A percentile compares a stretch with the other conserved stretches of the same genome.
phyloP scores from a whole-genome alignment of 2,888 invertebrate species.

The Seira musarum region DNA sequence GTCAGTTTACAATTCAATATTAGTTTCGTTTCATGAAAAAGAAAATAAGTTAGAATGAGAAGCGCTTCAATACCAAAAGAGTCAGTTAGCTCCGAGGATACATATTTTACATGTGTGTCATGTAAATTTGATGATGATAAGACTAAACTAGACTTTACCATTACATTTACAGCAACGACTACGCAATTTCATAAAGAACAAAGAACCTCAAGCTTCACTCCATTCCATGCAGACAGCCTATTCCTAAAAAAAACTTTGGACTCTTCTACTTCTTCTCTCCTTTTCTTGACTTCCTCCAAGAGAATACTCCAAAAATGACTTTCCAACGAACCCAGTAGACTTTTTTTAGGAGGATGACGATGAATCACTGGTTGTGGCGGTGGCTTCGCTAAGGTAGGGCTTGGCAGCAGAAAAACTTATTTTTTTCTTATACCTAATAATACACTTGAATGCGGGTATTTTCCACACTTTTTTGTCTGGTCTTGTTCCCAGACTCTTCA shows the following conservation, averaged over 20 bases:
- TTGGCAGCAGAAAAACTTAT: background rate
- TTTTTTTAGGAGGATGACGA: constrained; percentile 27
- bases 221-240: constrained; percentile 10
- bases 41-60: constrained; percentile 2
- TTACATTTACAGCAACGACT: constrained; percentile 9
- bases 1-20: constrained; percentile 7
- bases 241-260: constrained; percentile 21
- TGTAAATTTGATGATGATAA: constrained; percentile 52
- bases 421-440: constrained; percentile 18
- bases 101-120: constrained; percentile 50
- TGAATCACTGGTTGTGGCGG: constrained; percentile 48
- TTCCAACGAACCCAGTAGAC: background rate
- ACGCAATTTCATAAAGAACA: constrained; percentile 34
- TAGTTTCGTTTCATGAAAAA: background rate
- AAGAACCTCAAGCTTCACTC: constrained; percentile 18
- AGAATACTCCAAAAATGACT: background rate
- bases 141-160: constrained; percentile 27
- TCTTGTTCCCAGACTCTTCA: background rate
- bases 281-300: constrained; percentile 16
- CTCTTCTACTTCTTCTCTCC: constrained; percentile 31
- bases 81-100: constrained; percentile 23
- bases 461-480: background rate
- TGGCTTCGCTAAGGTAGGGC: constrained; percentile 6
- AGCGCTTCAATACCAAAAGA: background rate
- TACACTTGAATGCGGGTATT: constrained; percentile 26